phyloP scores from a whole-genome alignment of 1,140 invertebrate genomes.

The Condylostylus longicornis region DNA sequence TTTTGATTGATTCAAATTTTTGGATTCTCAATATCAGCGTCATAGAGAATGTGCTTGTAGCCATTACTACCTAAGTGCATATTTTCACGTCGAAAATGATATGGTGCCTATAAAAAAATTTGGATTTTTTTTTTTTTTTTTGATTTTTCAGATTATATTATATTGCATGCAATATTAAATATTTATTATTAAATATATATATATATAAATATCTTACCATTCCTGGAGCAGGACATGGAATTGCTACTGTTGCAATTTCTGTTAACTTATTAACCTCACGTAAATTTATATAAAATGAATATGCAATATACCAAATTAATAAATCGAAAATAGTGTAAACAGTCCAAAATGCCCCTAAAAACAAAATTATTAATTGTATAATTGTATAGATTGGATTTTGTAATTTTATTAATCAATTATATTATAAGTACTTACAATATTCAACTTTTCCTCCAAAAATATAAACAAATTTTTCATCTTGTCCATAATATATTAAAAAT shows the following conservation, averaged over 20 bases:
- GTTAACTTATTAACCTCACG: constrained; percentile 26
- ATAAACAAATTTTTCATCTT: constrained; percentile 17
- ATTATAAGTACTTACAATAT: constrained; percentile 18
- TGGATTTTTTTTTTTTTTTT: background rate
- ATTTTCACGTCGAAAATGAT: constrained; percentile 26
- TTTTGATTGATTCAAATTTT: too few relatives aligned
- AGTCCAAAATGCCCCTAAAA: constrained; percentile 21
- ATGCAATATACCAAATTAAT: constrained; percentile 27
- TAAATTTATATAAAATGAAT: constrained; percentile 26
- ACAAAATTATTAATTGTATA: background rate
- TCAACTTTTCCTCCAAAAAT: constrained; percentile 19
- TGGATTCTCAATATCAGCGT: too few relatives aligned
- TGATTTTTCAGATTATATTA: background rate
- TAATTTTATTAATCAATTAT: too few relatives aligned
- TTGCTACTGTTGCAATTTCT: constrained; percentile 29
- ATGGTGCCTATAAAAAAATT: constrained; percentile 17
- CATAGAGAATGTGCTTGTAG: constrained; percentile 28
- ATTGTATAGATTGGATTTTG: background rate
- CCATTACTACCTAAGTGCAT: constrained; percentile 31
- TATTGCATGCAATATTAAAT: background rate
- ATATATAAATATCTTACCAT: constrained; percentile 14
- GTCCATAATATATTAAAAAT: constrained; percentile 19
- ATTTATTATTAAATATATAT: background rate
- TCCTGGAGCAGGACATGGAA: constrained; percentile 27
- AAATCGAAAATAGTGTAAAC: constrained; percentile 19